Evolutionary conservation across 2,113 vertebrate species (phyloP).

Genomic region (Xenotilapia flavipinnis): DNA sequence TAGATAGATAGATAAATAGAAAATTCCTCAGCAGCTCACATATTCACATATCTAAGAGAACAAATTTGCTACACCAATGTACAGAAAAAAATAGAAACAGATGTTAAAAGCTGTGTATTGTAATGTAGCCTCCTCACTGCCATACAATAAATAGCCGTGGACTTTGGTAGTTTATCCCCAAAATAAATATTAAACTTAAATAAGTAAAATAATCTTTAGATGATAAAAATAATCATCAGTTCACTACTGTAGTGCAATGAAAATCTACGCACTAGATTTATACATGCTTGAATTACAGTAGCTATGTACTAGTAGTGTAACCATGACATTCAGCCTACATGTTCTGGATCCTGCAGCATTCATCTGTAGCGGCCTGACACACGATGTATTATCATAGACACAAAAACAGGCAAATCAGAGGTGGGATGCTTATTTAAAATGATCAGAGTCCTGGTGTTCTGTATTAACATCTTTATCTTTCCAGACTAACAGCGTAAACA

Average conservation of each 20-base stretch:
- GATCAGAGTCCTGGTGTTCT: not conserved
- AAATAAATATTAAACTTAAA: not conserved
- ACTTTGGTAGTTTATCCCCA: not conserved
- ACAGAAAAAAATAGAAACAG: not conserved
- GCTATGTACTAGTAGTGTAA: not conserved
- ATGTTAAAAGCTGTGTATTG: not conserved
- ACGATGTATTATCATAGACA: not conserved
- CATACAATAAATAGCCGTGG: not conserved
- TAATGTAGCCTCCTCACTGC: not conserved
- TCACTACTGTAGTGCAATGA: not conserved
- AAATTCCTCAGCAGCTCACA: not conserved
- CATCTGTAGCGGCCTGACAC: not conserved
- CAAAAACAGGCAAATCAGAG: not conserved
- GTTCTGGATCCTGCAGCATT: not conserved
- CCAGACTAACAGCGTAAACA: not conserved
- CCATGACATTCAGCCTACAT: not conserved
- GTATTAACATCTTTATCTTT: not conserved
- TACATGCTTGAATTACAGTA: not conserved
- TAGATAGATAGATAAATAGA: rapidly evolving
- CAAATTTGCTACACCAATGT: not conserved
- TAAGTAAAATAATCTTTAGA: not conserved
- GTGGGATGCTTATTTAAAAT: not conserved
- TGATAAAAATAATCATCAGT: not conserved
- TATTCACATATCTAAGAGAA: not conserved
- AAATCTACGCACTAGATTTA: not conserved